A percentile compares a stretch with the other conserved stretches of the same genome.
Conservation (phyloP, 2,113 vertebrate species). For the Hippolais icterina region DNA sequence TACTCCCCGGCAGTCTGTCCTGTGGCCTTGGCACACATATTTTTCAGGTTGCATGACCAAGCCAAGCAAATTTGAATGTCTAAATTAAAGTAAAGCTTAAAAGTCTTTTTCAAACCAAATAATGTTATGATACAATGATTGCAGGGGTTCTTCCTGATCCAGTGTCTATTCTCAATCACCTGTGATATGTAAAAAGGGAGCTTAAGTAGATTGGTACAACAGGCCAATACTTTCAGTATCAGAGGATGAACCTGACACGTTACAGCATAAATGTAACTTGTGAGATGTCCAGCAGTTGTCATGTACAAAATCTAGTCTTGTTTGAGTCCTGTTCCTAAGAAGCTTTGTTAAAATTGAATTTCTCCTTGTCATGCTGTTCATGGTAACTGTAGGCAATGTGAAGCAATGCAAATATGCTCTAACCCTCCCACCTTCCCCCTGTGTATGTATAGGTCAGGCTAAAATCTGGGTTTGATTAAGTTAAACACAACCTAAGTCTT, state of each 20-base stretch:
- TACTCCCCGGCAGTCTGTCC: fast-evolving
- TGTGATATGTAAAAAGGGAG: background rate
- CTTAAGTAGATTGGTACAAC: background rate
- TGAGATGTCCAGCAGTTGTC: background rate
- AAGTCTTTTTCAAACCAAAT: background rate
- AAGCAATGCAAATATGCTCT: background rate
- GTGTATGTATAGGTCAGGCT: background rate
- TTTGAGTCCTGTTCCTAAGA: background rate
- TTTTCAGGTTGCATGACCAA: background rate
- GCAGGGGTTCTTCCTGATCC: background rate
- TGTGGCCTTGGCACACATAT: background rate
- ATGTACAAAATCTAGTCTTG: background rate
- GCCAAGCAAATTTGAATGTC: background rate
- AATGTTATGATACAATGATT: background rate
- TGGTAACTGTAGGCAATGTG: background rate
- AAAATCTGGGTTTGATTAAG: background rate
- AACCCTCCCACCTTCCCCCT: background rate
- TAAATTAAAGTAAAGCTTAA: background rate
- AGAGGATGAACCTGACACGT: background rate
- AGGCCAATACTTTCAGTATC: background rate
- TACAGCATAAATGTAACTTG: background rate
- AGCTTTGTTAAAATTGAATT: background rate
- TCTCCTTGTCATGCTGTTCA: background rate
- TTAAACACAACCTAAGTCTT: background rate
- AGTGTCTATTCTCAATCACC: background rate